phyloP scores from a whole-genome alignment of 2,888 invertebrate genomes.

The Ochropacha duplaris region DNA sequence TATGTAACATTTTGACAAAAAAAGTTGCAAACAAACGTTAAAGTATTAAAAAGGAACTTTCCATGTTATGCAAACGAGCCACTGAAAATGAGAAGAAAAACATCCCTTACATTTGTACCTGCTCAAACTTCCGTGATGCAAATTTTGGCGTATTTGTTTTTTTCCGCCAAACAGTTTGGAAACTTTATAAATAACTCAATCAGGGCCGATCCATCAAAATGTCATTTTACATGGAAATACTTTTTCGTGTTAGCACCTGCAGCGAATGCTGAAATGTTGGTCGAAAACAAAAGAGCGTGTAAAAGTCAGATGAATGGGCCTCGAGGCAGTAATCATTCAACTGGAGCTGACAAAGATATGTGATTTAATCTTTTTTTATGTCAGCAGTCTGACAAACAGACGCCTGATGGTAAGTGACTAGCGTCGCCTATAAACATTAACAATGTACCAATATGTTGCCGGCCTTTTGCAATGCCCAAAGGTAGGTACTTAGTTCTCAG shows the following conservation, averaged over 20 bases:
- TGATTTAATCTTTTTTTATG: slow-evolving; percentile 13
- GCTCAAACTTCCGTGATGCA: slow-evolving; percentile 11
- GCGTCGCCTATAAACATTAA: too few relatives aligned
- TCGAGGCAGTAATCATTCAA: slow-evolving; percentile 53
- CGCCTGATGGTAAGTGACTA: too few relatives aligned
- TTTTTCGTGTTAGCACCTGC: slow-evolving; percentile 41
- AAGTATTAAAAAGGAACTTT: slow-evolving; percentile 6
- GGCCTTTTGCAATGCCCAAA: too few relatives aligned
- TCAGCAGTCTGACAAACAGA: too few relatives aligned
- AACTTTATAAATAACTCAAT: slow-evolving; percentile 47
- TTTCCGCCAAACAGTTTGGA: slow-evolving; percentile 17
- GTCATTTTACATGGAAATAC: slow-evolving; percentile 49
- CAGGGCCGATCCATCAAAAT: slow-evolving; percentile 57
- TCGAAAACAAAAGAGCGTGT: slow-evolving; percentile 38
- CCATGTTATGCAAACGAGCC: slow-evolving; percentile 3
- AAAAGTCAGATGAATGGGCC: slow-evolving; percentile 42
- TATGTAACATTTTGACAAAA: neutral
- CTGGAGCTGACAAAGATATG: slow-evolving; percentile 39
- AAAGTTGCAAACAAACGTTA: slow-evolving; percentile 4
- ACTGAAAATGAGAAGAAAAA: slow-evolving; percentile 14
- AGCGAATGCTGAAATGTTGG: slow-evolving; percentile 42
- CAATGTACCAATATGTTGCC: too few relatives aligned
- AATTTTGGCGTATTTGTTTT: slow-evolving; percentile 2
- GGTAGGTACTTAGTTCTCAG: too few relatives aligned
- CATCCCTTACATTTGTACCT: slow-evolving; percentile 39